Evolutionary conservation across 2,797 vertebrate genomes (phyloP), one percentile per base, ranked within the genome.

Genomic region (Muraenolepis orangiensis): DNA sequence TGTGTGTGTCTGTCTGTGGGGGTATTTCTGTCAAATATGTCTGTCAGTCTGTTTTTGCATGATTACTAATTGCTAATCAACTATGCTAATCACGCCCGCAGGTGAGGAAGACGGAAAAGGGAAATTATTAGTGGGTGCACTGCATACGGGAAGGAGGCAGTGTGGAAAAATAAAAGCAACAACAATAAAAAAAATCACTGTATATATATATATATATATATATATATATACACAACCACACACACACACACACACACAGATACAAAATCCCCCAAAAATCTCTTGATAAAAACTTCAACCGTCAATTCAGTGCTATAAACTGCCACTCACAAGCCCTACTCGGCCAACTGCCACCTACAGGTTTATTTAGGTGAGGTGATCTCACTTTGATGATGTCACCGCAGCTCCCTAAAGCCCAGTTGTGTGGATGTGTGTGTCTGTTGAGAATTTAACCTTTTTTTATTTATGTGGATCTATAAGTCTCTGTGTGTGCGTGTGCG

Each of bases 61-160:
- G 87, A 92, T 92, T 89, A 91, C 86, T 83, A 81, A 6, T 46
- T 46, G 46, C 87, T 91, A 91, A 93, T 93, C 90, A 90, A 87
- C 86, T 84, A 80, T 66, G 88, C 88, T 93, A 93, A 93, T 92
- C 85, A 86, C 82, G 87, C 89, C 90, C 89, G 86, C 84, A 90
- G 91, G 91, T 93, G 82, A 83, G 79, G 78, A 75, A 32, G 84
- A 71, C 72, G 42, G 67, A 71, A 69, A 70, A 77, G 51, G 51
- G 57, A 31, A 28, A 66, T 13, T 2, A 67, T 64, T 12, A 67
- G 28, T 29, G 28, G 66, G 13, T 31, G 66, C 30, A 26, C 4
- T 31, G 66, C 30, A 26, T 12, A 11, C 26, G 57, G 66, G 29
- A 31, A 28, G 64, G 2, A 13, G 26, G 28, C 11, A 29, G 13